These are phyloP conservation scores for Rambutsinella grinnellia DNA, from an alignment of 2,888 invertebrate genomes.

Conservation along the genomic window DNA sequence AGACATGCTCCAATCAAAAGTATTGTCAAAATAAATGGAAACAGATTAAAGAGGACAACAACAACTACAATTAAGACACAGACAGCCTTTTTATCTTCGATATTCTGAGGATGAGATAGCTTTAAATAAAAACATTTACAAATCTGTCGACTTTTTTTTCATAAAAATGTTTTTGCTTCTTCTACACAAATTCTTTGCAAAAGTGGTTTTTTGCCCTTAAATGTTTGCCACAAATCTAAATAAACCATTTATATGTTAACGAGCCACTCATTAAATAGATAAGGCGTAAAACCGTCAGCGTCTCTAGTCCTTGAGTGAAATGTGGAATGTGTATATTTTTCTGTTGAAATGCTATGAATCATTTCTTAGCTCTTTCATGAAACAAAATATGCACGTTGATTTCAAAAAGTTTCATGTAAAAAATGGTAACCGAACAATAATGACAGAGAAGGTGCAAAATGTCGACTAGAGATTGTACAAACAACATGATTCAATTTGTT, in stretches of 20 bases:
- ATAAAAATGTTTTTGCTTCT: slow-evolving; percentile 63
- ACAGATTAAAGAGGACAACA: background rate
- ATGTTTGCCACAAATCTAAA: slow-evolving; percentile 51
- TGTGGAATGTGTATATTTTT: background rate
- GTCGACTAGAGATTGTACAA: slow-evolving; percentile 56
- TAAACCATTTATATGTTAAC: slow-evolving; percentile 57
- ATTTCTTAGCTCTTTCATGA: too few species aligned
- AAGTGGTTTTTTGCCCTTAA: slow-evolving; percentile 39
- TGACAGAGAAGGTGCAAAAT: slow-evolving; percentile 66
- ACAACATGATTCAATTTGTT: background rate
- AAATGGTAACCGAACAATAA: slow-evolving; percentile 29
- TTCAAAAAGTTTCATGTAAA: too few species aligned
- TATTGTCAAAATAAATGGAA: background rate
- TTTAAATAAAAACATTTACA: background rate
- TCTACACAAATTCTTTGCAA: background rate
- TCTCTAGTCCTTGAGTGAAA: too few species aligned
- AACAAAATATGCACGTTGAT: too few species aligned
- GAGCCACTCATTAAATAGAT: slow-evolving; percentile 47
- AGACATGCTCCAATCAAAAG: too few species aligned
- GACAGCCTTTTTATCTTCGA: background rate
- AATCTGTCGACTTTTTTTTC: background rate
- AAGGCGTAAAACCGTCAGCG: slow-evolving; percentile 52
- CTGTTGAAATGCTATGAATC: slow-evolving; percentile 44
- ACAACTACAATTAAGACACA: background rate
- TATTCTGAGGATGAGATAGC: too few species aligned